These are phyloP conservation scores for Agrilus biguttatus DNA, from an alignment of 2,888 invertebrate species.

Conservation along the genomic window DNA sequence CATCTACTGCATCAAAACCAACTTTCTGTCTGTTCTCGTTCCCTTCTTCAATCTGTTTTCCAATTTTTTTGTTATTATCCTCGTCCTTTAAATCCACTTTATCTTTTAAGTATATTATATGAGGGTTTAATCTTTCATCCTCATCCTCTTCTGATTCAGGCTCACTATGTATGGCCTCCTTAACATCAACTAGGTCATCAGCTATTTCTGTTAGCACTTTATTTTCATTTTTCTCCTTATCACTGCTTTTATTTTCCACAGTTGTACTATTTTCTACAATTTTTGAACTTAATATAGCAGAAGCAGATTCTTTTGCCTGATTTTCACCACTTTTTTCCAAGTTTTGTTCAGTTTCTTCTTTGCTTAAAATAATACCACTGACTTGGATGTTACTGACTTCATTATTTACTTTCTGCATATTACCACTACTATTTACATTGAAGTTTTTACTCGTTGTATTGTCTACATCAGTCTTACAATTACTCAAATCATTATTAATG, in stretches of 20 bases:
- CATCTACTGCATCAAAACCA: constrained; percentile 22
- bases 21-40: constrained; percentile 5
- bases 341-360: not conserved
- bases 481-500: constrained; percentile 17
- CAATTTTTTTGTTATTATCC: not conserved
- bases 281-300: not conserved
- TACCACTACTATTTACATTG: not conserved
- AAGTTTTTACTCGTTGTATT: constrained; percentile 2
- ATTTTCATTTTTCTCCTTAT: no score
- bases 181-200: no score
- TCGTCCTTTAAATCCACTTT: no score
- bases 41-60: not conserved
- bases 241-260: no score
- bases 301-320: not conserved
- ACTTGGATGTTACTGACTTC: no score
- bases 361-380: no score
- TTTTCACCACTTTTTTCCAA: not conserved
- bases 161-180: no score
- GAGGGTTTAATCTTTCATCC: no score
- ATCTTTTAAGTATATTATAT: no score
- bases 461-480: constrained; percentile 2
- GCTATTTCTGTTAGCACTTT: no score
- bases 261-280: no score
- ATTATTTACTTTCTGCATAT: not conserved
- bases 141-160: no score